Conservation (phyloP, 2,113 vertebrate genomes). For the Plecturocebus donacophilus region DNA sequence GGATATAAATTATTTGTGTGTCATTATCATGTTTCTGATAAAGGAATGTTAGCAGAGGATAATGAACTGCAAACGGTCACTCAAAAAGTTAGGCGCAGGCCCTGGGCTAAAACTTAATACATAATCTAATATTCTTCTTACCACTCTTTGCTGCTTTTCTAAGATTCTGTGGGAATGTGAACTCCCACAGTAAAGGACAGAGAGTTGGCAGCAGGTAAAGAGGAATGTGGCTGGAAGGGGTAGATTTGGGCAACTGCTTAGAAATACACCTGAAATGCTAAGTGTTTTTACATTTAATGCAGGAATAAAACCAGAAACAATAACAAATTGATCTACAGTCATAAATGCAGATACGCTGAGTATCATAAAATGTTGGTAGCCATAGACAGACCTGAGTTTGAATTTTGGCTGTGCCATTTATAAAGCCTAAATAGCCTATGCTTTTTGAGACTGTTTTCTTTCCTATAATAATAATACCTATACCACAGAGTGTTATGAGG, state of each 20-base stretch:
- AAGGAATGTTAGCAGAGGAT: not conserved
- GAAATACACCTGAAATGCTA: not conserved
- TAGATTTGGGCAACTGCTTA: not conserved
- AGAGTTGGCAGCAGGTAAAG: no score
- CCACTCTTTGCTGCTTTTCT: not conserved
- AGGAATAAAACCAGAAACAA: not conserved
- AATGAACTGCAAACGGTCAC: not conserved
- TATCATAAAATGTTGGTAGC: not conserved
- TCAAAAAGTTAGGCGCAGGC: not conserved
- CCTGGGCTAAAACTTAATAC: not conserved
- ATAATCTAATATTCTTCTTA: not conserved
- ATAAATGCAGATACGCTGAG: not conserved
- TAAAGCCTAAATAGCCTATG: not conserved
- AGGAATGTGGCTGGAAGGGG: fast-evolving
- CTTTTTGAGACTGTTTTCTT: not conserved
- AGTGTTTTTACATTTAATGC: not conserved
- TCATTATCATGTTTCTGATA: not conserved
- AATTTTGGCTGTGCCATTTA: not conserved
- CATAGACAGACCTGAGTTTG: not conserved
- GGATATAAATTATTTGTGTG: not conserved
- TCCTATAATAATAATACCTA: not conserved
- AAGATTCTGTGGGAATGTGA: not conserved
- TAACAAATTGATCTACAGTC: not conserved
- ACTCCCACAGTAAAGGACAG: not conserved
- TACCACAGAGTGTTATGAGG: not conserved